Evolutionary conservation across 2,113 vertebrate species (phyloP), one percentile per base, ranked within the genome.

Genomic region (Neotragus moschatus): DNA sequence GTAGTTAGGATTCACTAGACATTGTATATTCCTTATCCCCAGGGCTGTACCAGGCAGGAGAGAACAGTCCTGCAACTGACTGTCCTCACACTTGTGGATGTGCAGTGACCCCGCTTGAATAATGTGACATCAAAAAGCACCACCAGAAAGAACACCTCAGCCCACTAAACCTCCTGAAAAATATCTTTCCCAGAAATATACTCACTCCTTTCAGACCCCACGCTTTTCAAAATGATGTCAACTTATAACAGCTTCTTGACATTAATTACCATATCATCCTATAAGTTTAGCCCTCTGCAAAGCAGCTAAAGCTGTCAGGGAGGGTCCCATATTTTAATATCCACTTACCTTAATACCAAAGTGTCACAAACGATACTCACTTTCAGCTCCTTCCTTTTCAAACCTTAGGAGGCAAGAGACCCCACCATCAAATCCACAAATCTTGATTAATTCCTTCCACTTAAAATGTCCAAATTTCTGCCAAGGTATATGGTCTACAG

Each of bases 401-500:
- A 92, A 91, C 70, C 93, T 97, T 94, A 55, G 61, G 28, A 96
- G 45, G 95, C 47, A 56, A 98, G 94, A 89, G 97, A 97, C 96
- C 92, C 94, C 93, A 75, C 93, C 28, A 15, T 91, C 79, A 89
- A 80, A 39, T 93, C 66, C 43, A 1, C 60, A 97, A 94, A 98
- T 94, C 95, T 96, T 97, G 84, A 97, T 98, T 97, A 97, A 98
- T 98, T 98, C 77, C 88, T 97, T 93, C 88, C 97, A 98, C 94
- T 98, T 97, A 98, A 90, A 85, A 92, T 91, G 90, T 91, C 88
- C 96, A 94, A 94, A 92, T 97, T 97, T 93, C 92, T 97, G 91
- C 92, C 91, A 95, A 97, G 96, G 94, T 98, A 94, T 98, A 90
- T 97, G 92, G 95, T 93, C 90, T 94, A 58, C 86, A 82, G 93